Base-by-base conservation (phyloP, 2,797 vertebrate species). In the Alcedo atthis region DNA sequence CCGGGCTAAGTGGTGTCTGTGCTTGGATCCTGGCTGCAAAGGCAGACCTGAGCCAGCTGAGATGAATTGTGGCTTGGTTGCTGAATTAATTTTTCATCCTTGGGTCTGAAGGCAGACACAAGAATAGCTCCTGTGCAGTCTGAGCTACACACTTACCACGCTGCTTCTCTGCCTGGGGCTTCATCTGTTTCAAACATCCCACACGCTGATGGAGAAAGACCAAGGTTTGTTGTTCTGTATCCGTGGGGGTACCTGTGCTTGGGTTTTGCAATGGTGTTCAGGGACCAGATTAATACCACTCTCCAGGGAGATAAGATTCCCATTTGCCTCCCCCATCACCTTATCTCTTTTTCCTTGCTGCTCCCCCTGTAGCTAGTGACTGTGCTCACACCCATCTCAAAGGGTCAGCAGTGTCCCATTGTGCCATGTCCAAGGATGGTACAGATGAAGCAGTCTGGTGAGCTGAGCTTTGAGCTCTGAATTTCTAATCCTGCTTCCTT, bases 361-460 rank as follows among this genome's bases (percentile, higher is more conserved):
- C 30, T 66, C 42, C 33, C 40, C 17, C 40, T 63, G 33, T 5
- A 77, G 55, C 46, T 74, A 8, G 68, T 49, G 33, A 53, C 66
- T 67, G 85, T 43, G 43, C 13, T 37, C 26, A 46, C 9, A 28
- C n/a, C 48, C 40, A 2, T 57, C 49, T 58, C 63, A 40, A 7
- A 46, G 37, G 48, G 12, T 32, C 55, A 22, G 51, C 54, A 32
- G 40, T 30, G 59, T 69, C 63, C 49, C 35, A 40, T 40, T 0
- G 1, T 48, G 49, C 66, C 1, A 0, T 3, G 42, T 19, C 68
- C 8, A 0, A 11, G 57, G 28, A 30, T n/a, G 62, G 15, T 25
- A 15, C 28, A 24, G 45, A 8, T 4, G 45, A 74, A 22, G 18
- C 25, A 18, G 18, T 9, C 48, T 18, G 15, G 14, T 2, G 30